Evolutionary conservation across 2,113 vertebrate genomes (phyloP).

Genomic region (Eidolon helvum): DNA sequence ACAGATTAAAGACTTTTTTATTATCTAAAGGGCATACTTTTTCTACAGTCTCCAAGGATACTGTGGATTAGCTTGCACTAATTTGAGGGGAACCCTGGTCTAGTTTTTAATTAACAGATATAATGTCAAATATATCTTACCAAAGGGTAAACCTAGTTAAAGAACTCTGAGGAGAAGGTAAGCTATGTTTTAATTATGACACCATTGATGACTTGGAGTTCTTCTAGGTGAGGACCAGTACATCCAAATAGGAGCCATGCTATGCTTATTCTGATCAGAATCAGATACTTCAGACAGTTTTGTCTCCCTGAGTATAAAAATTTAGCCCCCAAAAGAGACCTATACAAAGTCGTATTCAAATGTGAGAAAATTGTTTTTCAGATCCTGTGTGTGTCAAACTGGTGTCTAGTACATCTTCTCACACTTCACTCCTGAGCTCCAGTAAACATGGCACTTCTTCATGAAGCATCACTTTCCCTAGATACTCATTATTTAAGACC

Average conservation of each 20-base stretch:
- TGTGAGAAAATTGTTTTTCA: neutral
- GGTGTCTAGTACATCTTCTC: neutral
- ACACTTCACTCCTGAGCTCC: neutral
- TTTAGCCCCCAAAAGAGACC: neutral
- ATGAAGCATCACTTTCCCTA: neutral
- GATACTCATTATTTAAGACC: neutral
- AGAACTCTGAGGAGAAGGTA: neutral
- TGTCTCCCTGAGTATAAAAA: neutral
- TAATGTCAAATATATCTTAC: neutral
- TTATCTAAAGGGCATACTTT: neutral
- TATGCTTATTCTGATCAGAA: neutral
- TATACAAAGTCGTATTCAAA: neutral
- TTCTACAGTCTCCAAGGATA: neutral
- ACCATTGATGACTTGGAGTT: neutral
- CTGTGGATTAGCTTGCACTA: neutral
- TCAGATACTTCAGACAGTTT: neutral
- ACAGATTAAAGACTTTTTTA: neutral
- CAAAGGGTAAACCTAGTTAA: neutral
- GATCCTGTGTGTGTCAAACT: neutral
- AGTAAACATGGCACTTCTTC: neutral
- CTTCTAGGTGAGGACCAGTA: neutral
- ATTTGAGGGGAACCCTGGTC: neutral
- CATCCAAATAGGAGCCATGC: neutral
- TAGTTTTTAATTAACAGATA: constrained; percentile 1
- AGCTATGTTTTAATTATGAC: neutral